Conservation (phyloP, 2,888 invertebrate species). For the Parnassius apollo region DNA sequence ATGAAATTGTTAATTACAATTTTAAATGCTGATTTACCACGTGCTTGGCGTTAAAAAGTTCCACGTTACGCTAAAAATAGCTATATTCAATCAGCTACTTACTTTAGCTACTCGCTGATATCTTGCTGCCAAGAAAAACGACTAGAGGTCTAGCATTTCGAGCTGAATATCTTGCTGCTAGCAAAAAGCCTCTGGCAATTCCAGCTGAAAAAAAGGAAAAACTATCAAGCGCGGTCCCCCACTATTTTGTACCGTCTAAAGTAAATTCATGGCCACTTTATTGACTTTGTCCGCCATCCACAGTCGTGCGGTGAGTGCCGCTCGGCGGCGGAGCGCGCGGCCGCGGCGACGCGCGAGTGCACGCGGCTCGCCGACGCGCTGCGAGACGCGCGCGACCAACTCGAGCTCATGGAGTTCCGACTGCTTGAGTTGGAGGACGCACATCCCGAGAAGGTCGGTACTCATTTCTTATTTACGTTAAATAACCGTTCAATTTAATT, state of each 20-base stretch:
- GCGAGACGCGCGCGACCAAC: slow-evolving; percentile 88
- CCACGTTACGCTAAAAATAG: background rate
- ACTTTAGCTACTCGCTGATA: no score
- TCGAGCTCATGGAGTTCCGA: slow-evolving; percentile 90
- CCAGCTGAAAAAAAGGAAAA: background rate
- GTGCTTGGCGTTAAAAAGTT: no score
- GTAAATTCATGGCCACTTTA: background rate
- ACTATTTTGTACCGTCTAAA: slow-evolving; percentile 1
- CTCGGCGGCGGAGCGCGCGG: slow-evolving; percentile 67
- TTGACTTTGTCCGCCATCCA: background rate
- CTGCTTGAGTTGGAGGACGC: slow-evolving; percentile 88
- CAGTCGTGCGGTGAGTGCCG: slow-evolving; percentile 63
- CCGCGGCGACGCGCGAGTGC: slow-evolving; percentile 72
- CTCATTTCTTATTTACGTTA: background rate
- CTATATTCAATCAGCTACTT: no score
- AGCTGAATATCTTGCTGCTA: no score
- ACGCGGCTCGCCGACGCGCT: slow-evolving; percentile 84
- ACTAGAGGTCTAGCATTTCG: no score
- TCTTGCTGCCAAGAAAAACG: no score
- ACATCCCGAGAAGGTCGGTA: slow-evolving; percentile 71
- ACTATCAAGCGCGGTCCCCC: background rate
- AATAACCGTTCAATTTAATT: no score
- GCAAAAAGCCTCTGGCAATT: background rate
- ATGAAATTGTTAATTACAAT: no score
- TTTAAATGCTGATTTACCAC: no score